phyloP scores from a whole-genome alignment of 2,797 vertebrate genomes.

The Onychomys torridus region DNA sequence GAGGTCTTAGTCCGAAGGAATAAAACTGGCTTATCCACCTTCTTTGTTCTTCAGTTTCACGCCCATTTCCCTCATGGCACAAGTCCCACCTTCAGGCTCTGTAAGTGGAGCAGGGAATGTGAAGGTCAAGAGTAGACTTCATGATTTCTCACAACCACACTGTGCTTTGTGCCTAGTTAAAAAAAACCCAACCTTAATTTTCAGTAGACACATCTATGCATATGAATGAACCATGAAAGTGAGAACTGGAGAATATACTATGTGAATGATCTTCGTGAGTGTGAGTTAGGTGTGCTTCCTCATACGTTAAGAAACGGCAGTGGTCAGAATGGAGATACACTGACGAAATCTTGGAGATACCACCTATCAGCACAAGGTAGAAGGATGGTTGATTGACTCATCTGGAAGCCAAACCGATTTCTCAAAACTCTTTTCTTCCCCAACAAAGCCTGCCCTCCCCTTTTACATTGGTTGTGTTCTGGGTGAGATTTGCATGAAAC shows the following conservation, averaged over 20 bases:
- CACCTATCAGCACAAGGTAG: not conserved
- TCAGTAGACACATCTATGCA: not conserved
- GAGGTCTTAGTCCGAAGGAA: constrained; percentile 5
- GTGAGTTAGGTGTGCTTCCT: not conserved
- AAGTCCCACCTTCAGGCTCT: not conserved
- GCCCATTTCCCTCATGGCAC: not conserved
- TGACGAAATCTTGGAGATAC: not conserved
- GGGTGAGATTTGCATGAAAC: not conserved
- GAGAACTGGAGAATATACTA: not conserved
- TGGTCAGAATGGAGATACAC: not conserved
- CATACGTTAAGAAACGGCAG: not conserved
- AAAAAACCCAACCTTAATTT: constrained; percentile 16
- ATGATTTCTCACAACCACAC: not conserved
- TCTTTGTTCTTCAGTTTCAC: not conserved
- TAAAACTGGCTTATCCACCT: not conserved
- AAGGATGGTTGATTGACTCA: not conserved
- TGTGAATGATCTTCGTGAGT: not conserved
- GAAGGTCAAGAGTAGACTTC: not conserved
- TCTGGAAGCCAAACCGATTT: constrained; percentile 14
- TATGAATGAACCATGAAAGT: not conserved
- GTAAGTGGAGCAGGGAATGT: not conserved
- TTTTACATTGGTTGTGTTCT: not conserved
- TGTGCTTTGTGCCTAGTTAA: not conserved
- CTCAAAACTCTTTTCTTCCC: not conserved
- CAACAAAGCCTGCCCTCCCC: not conserved